A percentile compares a stretch with the other conserved stretches of the same genome.
These are phyloP conservation scores for Odontophorus gujanensis DNA, from an alignment of 2,113 vertebrate species.

Conservation along the genomic window DNA sequence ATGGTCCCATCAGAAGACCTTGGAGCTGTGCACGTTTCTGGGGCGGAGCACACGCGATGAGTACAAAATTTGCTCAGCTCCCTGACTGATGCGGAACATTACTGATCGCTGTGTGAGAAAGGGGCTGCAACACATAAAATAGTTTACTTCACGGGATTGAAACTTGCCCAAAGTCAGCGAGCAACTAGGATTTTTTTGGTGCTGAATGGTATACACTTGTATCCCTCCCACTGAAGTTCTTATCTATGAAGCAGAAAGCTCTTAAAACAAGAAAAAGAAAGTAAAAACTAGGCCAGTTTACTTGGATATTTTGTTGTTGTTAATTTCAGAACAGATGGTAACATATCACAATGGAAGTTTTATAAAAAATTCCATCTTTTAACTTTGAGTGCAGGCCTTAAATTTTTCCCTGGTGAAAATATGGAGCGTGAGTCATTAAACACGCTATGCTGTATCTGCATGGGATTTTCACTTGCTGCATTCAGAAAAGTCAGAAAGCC, in stretches of 20 bases:
- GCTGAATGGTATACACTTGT: not conserved
- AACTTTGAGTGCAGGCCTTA: constrained; percentile 60
- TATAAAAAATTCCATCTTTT: constrained; percentile 76
- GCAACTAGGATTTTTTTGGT: not conserved
- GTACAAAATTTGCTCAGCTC: not conserved
- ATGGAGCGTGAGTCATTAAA: constrained; percentile 52
- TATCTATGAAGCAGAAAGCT: constrained; percentile 46
- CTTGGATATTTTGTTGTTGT: constrained; percentile 44
- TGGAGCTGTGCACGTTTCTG: not conserved
- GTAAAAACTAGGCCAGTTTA: constrained; percentile 12
- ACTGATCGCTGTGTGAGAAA: not conserved
- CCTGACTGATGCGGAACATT: not conserved
- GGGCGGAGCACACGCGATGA: not conserved
- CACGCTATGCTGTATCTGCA: constrained; percentile 50
- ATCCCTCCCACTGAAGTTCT: not conserved
- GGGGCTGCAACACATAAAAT: not conserved
- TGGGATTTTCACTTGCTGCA: constrained; percentile 66
- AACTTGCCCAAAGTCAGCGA: not conserved
- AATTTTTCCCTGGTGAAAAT: constrained; percentile 72
- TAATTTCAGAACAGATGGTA: constrained; percentile 67
- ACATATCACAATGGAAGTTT: constrained; percentile 68
- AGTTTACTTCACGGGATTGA: not conserved
- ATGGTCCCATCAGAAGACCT: constrained; percentile 8
- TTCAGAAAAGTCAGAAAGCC: constrained; percentile 59
- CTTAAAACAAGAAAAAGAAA: constrained; percentile 26